phyloP scores from a whole-genome alignment of 2,888 invertebrate genomes.

The Zonitis immaculata region DNA sequence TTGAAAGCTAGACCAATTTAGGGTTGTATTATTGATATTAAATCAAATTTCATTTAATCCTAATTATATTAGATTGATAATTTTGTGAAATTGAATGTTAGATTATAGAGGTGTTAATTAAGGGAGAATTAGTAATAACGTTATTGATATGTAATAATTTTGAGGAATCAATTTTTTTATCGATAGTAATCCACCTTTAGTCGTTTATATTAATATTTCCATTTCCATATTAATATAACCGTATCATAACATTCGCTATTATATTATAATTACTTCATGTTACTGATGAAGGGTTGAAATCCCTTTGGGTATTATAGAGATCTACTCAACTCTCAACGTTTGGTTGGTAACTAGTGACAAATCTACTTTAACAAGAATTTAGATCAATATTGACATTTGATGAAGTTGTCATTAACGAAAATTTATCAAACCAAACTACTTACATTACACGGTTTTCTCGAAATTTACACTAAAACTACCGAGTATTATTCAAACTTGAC shows the following conservation, averaged over 20 bases:
- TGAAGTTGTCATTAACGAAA: not conserved
- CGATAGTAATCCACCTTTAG: not conserved
- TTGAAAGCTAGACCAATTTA: too few species aligned
- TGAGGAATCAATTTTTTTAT: too few species aligned
- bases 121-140: too few species aligned
- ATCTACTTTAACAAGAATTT: slow-evolving; percentile 12
- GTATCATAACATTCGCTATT: slow-evolving; percentile 16
- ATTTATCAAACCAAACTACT: not conserved
- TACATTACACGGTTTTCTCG: not conserved
- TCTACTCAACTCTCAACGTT: slow-evolving; percentile 19
- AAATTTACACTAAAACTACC: too few species aligned
- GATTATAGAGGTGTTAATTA: too few species aligned
- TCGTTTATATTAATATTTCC: slow-evolving; percentile 5
- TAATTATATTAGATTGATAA: too few species aligned
- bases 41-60: too few species aligned
- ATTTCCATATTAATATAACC: slow-evolving; percentile 12
- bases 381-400: slow-evolving; percentile 10
- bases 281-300: slow-evolving; percentile 23
- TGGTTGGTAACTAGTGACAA: slow-evolving; percentile 18
- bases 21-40: too few species aligned
- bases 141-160: too few species aligned
- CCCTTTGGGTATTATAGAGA: slow-evolving; percentile 17
- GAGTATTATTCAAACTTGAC: too few species aligned
- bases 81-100: too few species aligned
- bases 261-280: slow-evolving; percentile 24